A percentile compares a stretch with the other conserved stretches of the same genome.
Conservation (phyloP, 2,113 vertebrate genomes). For the Oncorhynchus kisutch region DNA sequence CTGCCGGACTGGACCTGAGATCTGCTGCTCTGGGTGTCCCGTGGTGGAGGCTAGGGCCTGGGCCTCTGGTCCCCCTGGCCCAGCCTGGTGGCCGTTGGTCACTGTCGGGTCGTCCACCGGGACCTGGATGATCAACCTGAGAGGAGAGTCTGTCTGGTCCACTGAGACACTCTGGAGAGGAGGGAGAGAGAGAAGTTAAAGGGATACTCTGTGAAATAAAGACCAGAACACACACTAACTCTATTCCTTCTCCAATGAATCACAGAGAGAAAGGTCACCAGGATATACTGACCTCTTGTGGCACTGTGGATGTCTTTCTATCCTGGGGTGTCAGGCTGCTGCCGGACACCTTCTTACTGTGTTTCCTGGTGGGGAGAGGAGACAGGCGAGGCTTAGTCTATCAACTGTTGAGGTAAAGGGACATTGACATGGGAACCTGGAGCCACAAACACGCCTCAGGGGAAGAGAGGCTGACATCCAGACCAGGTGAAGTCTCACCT, state of each 20-base stretch:
- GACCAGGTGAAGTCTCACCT: slow-evolving; percentile 72
- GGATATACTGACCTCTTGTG: slow-evolving; percentile 84
- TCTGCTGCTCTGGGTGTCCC: slow-evolving; percentile 58
- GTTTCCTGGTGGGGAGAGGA: slow-evolving; percentile 77
- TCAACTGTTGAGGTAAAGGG: background rate
- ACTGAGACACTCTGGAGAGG: slow-evolving; percentile 71
- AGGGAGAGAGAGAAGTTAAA: background rate
- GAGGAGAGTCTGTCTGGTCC: slow-evolving; percentile 67
- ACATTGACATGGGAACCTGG: background rate
- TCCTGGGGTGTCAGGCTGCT: slow-evolving; percentile 75
- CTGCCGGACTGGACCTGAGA: slow-evolving; percentile 94
- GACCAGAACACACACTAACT: background rate
- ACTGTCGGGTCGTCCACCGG: no score
- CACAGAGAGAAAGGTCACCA: slow-evolving; percentile 32
- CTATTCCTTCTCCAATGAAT: slow-evolving; percentile 52
- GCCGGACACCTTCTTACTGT: slow-evolving; percentile 90
- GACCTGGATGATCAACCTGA: slow-evolving; percentile 31
- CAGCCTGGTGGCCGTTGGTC: slow-evolving; percentile 63
- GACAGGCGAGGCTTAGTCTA: background rate
- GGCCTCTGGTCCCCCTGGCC: slow-evolving; percentile 45
- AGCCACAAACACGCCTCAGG: background rate
- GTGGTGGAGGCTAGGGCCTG: slow-evolving; percentile 61
- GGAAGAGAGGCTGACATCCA: background rate
- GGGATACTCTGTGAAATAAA: background rate
- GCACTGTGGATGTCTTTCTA: slow-evolving; percentile 80